Evolutionary conservation across 1,140 invertebrate species (phyloP).

Genomic region (Ooceraea biroi): DNA sequence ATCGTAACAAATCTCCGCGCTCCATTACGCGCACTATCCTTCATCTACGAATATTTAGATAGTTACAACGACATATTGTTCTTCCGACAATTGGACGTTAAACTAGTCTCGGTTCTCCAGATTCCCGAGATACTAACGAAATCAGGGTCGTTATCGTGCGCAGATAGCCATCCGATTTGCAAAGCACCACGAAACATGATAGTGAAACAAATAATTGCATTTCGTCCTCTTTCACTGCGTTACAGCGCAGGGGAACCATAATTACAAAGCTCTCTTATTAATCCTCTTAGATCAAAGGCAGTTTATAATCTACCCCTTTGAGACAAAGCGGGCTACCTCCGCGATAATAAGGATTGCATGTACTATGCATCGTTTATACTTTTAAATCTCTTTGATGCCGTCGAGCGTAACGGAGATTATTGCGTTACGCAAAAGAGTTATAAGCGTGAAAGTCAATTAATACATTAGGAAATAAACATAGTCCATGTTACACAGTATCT

Average conservation of each 20-base stretch:
- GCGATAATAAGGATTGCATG: neutral
- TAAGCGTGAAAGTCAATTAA: neutral
- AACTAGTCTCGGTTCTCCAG: slow-evolving; percentile 1
- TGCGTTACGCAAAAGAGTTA: neutral
- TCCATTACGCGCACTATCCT: slow-evolving; percentile 52
- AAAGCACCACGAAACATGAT: neutral
- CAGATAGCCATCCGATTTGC: neutral
- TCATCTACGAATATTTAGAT: slow-evolving; percentile 59
- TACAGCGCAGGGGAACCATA: neutral
- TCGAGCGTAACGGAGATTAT: neutral
- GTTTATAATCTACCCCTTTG: slow-evolving; percentile 6
- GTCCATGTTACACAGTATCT: neutral
- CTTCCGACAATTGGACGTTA: slow-evolving; percentile 16
- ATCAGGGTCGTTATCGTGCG: slow-evolving; percentile 6
- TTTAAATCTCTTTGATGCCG: neutral
- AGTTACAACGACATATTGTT: slow-evolving; percentile 34
- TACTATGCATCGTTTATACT: neutral
- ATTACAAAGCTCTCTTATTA: slow-evolving; percentile 34
- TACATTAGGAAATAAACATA: neutral
- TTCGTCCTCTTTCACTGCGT: slow-evolving; percentile 16
- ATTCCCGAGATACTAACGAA: slow-evolving; percentile 1
- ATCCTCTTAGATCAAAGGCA: slow-evolving; percentile 33
- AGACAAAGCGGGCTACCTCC: neutral
- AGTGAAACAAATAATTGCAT: slow-evolving; percentile 47
- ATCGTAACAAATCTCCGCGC: slow-evolving; percentile 58